Conservation (phyloP, 2,113 vertebrate species). For the Todiramphus chloris region DNA sequence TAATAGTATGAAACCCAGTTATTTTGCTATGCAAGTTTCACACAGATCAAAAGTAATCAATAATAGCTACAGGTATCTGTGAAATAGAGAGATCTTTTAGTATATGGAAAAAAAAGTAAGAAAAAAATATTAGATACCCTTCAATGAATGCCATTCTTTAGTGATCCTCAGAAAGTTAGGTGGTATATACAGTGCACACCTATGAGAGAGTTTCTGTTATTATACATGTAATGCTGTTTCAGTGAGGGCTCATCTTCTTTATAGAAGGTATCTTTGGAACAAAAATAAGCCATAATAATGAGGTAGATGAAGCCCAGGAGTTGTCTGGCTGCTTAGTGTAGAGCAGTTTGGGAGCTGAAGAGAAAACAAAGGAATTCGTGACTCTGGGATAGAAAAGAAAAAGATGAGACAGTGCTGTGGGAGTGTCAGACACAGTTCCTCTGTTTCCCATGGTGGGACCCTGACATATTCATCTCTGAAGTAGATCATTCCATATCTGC, state of each 20-base stretch:
- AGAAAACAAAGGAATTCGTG: not conserved
- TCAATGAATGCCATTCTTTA: not conserved
- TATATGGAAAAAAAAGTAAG: not conserved
- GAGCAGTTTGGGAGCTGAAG: not conserved
- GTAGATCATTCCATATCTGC: not conserved
- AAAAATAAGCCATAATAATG: not conserved
- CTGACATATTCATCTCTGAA: not conserved
- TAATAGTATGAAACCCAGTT: conserved; percentile 15
- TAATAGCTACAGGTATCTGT: not conserved
- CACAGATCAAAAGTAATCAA: conserved; percentile 20
- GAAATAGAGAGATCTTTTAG: not conserved
- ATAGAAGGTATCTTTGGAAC: not conserved
- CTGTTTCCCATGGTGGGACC: not conserved
- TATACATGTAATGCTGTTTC: not conserved
- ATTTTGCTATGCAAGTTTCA: not conserved
- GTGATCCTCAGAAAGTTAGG: not conserved
- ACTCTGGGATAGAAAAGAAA: not conserved
- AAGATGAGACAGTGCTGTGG: not conserved
- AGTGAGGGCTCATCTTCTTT: not conserved
- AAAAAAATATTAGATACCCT: not conserved
- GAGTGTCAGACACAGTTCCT: not conserved
- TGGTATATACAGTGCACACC: not conserved
- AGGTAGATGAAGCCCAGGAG: not conserved
- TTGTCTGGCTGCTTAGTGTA: not conserved
- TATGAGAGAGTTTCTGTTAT: not conserved